These are phyloP conservation scores for Tragulus kanchil DNA, from an alignment of 2,113 vertebrate species.

Conservation along the genomic window DNA sequence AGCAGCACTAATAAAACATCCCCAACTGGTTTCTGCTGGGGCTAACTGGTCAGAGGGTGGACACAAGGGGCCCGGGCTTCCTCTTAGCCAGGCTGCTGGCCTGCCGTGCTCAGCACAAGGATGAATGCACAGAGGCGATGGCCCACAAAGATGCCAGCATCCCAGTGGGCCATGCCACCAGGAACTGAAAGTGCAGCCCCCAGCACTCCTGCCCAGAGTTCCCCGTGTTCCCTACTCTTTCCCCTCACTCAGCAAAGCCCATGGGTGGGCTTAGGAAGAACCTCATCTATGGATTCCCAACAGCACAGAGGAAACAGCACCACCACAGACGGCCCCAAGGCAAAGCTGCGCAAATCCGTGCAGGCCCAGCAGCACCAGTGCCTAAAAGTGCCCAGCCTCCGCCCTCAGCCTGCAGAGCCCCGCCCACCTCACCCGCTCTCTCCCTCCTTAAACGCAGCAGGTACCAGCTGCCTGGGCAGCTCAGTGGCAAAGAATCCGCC, in stretches of 20 bases:
- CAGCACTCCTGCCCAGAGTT: not conserved
- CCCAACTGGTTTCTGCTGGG: conserved; percentile 73
- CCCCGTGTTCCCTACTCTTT: not conserved
- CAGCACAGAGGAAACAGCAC: not conserved
- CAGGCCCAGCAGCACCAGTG: not conserved
- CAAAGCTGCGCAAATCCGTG: not conserved
- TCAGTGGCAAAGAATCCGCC: not conserved
- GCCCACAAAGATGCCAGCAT: not conserved
- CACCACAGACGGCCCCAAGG: not conserved
- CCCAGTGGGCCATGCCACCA: not conserved
- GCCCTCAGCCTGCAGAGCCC: not conserved
- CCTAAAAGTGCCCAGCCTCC: not conserved
- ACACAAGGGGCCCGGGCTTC: not conserved
- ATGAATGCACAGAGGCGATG: fast-evolving
- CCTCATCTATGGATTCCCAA: not conserved
- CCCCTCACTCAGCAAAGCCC: not conserved
- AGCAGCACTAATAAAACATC: conserved; percentile 75
- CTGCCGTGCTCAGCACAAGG: not conserved
- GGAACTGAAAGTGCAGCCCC: conserved; percentile 61
- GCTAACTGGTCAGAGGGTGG: not conserved
- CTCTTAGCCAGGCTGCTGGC: not conserved
- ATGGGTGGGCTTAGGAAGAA: not conserved
- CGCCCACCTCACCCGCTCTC: not conserved
- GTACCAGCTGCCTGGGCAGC: not conserved
- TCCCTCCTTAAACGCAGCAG: not conserved